A percentile compares a stretch with the other conserved stretches of the same genome.
phyloP scores from a whole-genome alignment of 2,797 vertebrate genomes.

The Gymnocypris eckloni region DNA sequence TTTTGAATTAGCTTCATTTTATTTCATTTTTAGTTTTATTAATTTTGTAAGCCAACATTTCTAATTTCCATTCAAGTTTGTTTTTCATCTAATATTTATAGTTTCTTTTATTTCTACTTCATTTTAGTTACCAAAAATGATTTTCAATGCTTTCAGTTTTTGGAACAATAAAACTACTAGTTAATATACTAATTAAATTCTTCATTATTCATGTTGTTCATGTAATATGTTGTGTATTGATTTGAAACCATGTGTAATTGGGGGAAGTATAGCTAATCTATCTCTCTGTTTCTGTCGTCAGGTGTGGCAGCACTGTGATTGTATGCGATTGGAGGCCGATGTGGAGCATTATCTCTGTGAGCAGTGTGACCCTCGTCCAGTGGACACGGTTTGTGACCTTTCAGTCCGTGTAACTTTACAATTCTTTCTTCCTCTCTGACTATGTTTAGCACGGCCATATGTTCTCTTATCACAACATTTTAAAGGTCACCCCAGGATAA shows the following conservation, averaged over 20 bases:
- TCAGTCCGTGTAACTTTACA: not conserved
- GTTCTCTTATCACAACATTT: constrained; percentile 5
- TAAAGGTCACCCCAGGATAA: constrained; percentile 19
- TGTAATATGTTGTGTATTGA: not conserved
- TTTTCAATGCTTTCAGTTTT: not conserved
- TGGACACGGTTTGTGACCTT: constrained; percentile 84
- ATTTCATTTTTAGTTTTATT: not conserved
- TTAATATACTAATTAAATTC: not conserved
- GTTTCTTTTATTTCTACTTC: not conserved
- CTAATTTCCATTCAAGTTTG: not conserved
- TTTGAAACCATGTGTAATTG: not conserved
- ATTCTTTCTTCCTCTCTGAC: constrained; percentile 14
- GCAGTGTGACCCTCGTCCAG: constrained; percentile 90
- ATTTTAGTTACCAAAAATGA: not conserved
- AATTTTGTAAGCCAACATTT: not conserved
- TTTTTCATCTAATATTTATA: not conserved
- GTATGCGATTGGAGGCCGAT: constrained; percentile 93
- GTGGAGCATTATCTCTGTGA: constrained; percentile 98
- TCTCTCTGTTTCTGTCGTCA: constrained; percentile 66
- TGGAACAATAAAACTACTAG: no score
- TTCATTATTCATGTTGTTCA: not conserved
- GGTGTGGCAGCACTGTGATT: constrained; percentile 99
- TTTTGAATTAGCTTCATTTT: not conserved
- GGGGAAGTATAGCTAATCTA: not conserved
- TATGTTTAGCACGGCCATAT: constrained; percentile 6